Evolutionary conservation across 2,797 vertebrate genomes (phyloP).

Genomic region (Bucorvus abyssinicus): DNA sequence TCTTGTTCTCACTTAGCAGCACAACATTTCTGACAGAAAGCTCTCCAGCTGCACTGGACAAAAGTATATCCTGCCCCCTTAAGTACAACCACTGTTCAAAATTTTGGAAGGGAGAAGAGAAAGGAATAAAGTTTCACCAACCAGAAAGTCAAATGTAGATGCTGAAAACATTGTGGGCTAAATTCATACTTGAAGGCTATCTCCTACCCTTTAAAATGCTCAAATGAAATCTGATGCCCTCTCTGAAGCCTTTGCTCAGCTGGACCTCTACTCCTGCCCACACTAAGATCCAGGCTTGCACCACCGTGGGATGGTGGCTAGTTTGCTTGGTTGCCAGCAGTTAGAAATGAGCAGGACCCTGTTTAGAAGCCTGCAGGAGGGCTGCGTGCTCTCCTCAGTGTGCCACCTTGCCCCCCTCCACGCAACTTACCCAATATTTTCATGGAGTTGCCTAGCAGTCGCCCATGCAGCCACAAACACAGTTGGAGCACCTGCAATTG

Average conservation of each 20-base stretch:
- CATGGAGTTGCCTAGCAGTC: slow-evolving; percentile 83
- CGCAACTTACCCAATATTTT: slow-evolving; percentile 85
- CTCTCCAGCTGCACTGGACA: background rate
- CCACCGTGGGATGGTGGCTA: background rate
- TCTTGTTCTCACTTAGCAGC: background rate
- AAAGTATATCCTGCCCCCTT: background rate
- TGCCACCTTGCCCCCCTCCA: background rate
- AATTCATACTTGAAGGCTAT: background rate
- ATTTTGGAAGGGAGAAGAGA: background rate
- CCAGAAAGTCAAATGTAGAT: background rate
- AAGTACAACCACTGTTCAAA: background rate
- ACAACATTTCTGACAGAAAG: background rate
- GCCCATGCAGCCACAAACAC: slow-evolving; percentile 85
- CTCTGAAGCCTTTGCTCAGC: background rate
- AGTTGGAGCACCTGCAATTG: slow-evolving; percentile 80
- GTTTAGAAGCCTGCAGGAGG: fast-evolving
- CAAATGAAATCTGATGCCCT: background rate
- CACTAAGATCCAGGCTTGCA: background rate
- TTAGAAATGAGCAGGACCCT: background rate
- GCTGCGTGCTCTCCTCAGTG: fast-evolving
- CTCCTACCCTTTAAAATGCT: background rate
- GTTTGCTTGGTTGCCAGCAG: background rate
- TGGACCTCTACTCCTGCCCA: background rate
- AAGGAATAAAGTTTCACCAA: background rate
- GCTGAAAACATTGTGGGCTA: background rate